These are phyloP conservation scores for Drosophila chauvacae DNA, from an alignment of 1,140 invertebrate species.

Conservation along the genomic window DNA sequence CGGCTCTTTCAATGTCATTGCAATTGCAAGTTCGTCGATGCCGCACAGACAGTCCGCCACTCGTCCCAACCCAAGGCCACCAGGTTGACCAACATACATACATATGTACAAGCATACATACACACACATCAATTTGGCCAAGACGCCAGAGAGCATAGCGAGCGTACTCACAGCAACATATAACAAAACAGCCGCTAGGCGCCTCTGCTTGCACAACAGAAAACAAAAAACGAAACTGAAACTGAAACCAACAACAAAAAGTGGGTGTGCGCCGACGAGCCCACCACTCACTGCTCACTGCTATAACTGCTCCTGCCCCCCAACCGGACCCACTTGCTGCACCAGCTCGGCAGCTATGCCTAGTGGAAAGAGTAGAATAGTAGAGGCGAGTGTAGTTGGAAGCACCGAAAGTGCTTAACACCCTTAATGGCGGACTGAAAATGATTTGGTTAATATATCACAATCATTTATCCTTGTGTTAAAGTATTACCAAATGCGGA, in stretches of 20 bases:
- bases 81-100: conserved; percentile 62
- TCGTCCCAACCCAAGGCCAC: conserved; percentile 66
- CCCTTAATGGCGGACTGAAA: conserved; percentile 12
- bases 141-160: conserved; percentile 19
- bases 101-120: conserved; percentile 12
- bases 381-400: conserved; percentile 4
- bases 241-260: conserved; percentile 47
- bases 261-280: conserved; percentile 74
- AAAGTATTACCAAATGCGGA: not conserved
- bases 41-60: conserved; percentile 9
- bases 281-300: conserved; percentile 42
- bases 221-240: conserved; percentile 45
- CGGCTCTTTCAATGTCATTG: conserved; percentile 74
- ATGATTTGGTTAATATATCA: not conserved
- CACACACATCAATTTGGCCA: conserved; percentile 19
- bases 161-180: conserved; percentile 5
- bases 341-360: conserved; percentile 9
- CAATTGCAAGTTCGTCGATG: conserved; percentile 55
- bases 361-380: conserved; percentile 17
- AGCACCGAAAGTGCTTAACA: conserved; percentile 4
- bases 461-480: no score
- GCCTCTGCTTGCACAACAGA: conserved; percentile 59
- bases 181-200: conserved; percentile 51
- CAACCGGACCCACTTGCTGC: not conserved
- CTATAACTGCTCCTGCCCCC: conserved; percentile 3